These are phyloP conservation scores for Leucozona laternaria DNA, from an alignment of 2,888 invertebrate genomes.

Conservation along the genomic window DNA sequence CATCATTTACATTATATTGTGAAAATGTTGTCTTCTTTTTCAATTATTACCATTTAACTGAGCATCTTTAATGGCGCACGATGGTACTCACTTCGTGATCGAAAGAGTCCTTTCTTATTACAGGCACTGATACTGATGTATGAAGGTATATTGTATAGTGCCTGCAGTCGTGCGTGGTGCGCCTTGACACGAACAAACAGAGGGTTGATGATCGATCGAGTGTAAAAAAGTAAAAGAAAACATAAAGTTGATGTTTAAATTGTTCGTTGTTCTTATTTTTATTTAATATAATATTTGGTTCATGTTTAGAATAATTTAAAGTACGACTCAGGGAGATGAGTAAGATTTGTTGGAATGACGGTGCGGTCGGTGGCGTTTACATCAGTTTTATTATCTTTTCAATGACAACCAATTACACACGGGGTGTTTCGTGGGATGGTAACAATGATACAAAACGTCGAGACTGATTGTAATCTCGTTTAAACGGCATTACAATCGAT, in stretches of 20 bases:
- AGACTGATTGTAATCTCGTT: conserved; percentile 58
- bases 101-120: conserved; percentile 41
- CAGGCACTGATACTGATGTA: not conserved
- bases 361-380: not conserved
- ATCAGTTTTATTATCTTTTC: conserved; percentile 10
- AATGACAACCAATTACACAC: conserved; percentile 12
- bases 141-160: too few relatives aligned
- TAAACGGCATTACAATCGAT: conserved; percentile 69
- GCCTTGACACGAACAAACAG: conserved; percentile 68
- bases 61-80: conserved; percentile 67
- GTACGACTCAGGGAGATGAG: conserved; percentile 29
- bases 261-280: conserved; percentile 53
- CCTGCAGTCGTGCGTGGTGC: conserved; percentile 46
- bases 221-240: conserved; percentile 44
- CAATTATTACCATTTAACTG: conserved; percentile 62
- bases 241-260: conserved; percentile 5
- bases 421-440: conserved; percentile 29
- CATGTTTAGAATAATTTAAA: conserved; percentile 72
- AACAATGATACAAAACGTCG: conserved; percentile 56
- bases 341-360: conserved; percentile 15
- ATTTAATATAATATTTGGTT: conserved; percentile 58
- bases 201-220: conserved; percentile 73
- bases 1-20: conserved; percentile 53
- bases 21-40: conserved; percentile 66
- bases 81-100: conserved; percentile 62